Evolutionary conservation across 2,113 vertebrate species (phyloP).

Genomic region (Crotophaga sulcirostris): DNA sequence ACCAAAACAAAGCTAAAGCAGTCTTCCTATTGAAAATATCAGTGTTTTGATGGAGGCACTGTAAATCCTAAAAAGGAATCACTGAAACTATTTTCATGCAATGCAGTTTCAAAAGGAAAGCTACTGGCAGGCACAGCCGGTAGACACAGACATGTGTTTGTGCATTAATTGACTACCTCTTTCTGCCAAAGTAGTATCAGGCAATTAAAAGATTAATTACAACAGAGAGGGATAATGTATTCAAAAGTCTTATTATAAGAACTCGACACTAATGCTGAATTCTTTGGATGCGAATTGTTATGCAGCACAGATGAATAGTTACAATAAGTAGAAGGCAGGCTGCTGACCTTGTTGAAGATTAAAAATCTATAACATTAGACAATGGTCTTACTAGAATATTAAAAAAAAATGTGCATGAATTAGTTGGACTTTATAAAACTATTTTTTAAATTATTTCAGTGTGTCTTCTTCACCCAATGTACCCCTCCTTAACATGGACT

Average conservation of each 20-base stretch:
- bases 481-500: background rate
- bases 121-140: background rate
- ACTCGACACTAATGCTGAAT: background rate
- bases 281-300: background rate
- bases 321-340: background rate
- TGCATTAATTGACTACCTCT: slow-evolving; percentile 23
- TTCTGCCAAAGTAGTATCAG: background rate
- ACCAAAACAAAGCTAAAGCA: background rate
- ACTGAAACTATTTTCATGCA: background rate
- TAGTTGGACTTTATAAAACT: background rate
- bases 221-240: slow-evolving; percentile 19
- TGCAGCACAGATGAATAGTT: background rate
- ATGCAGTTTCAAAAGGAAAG: background rate
- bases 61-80: background rate
- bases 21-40: background rate
- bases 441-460: background rate
- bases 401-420: background rate
- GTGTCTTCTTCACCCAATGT: background rate
- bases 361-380: slow-evolving; percentile 4
- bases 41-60: background rate
- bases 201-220: slow-evolving; percentile 57
- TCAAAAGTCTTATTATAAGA: slow-evolving; percentile 10
- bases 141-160: background rate
- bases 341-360: slow-evolving; percentile 19
- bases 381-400: background rate